Percentiles rank a stretch among this genome's conserved stretches.
Conservation (phyloP, 2,888 invertebrate genomes). For the Apodemia duryi region DNA sequence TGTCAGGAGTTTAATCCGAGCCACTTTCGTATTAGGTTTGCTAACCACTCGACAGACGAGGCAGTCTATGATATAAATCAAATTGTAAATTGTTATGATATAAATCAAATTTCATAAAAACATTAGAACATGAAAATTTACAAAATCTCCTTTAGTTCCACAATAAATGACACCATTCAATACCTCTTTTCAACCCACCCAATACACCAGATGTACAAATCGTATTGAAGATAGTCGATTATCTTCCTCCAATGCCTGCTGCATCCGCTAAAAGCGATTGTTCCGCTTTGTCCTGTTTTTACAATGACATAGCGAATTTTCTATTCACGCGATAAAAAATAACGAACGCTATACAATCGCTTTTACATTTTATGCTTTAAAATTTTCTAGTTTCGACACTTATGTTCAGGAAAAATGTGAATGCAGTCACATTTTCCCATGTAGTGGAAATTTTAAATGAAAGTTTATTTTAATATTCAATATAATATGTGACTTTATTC, state of each 20-base stretch:
- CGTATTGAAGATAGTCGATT: slow-evolving; percentile 10
- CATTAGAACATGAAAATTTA: not conserved
- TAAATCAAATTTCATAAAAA: too few species aligned
- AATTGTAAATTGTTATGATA: too few species aligned
- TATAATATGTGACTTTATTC: not conserved
- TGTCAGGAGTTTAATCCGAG: too few species aligned
- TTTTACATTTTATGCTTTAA: slow-evolving; percentile 6
- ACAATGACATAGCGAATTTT: slow-evolving; percentile 11
- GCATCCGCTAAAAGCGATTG: slow-evolving; percentile 14
- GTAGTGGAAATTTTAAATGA: not conserved
- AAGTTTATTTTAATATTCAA: not conserved
- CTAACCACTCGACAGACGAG: too few species aligned
- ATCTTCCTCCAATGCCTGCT: slow-evolving; percentile 9
- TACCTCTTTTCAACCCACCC: slow-evolving; percentile 1
- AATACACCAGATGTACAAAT: slow-evolving; percentile 10
- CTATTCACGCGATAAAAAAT: slow-evolving; percentile 13
- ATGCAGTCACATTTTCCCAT: not conserved
- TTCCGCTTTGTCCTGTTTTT: slow-evolving; percentile 11
- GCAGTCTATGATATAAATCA: too few species aligned
- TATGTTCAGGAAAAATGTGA: slow-evolving; percentile 7
- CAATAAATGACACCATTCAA: not conserved
- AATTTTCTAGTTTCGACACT: slow-evolving; percentile 4
- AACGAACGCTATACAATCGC: slow-evolving; percentile 7
- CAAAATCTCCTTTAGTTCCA: not conserved
- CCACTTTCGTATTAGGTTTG: too few species aligned